Base-by-base conservation (phyloP, 2,797 vertebrate species). In the Aotus griseimembra region DNA sequence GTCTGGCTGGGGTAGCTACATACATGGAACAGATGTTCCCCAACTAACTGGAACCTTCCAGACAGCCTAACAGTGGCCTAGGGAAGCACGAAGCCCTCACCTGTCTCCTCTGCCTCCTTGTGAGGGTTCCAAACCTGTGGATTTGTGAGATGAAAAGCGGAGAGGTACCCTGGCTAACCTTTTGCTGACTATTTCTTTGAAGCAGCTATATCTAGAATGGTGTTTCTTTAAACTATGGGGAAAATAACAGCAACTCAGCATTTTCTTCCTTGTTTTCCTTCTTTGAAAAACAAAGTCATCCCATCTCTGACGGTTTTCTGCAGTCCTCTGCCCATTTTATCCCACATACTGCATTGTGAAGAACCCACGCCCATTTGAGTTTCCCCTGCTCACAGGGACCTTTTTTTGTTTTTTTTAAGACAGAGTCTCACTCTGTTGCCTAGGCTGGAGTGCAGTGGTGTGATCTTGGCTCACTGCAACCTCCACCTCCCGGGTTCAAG, bases 171-270 rank as follows among this genome's bases (percentile, higher is more conserved):
- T 72, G 58, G 28, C 30, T 82, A n/a, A 39, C 24, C 41, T 88
- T 87, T 96, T 81, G n/a, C 64, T 93, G 39, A 77, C 79, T 67
- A 57, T 41, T 77, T 75, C 70, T 81, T 72, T 72, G 80, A 70
- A 44, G 50, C 28, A 90, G 22, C 17, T 70, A 0, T 50, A 30
- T 93, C 44, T 67, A 73, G 50, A 82, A 91, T 12, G 50, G 24
- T 50, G 7, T 93, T 83, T 90, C 67, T 57, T 52, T 52, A 52
- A 52, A 52, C 50, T 52, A 30, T 77, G 24, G 44, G 55, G 44
- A 39, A 88, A 94, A 92, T 72, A 83, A 91, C 39, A 82, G 55
- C 61, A 61, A 77, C 20, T 73, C 28, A 58, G 39, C 61, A 33
- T 7, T 76, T 44, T 83, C 1, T 15, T 12, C 8, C 44, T 52